phyloP scores from a whole-genome alignment of 2,797 vertebrate genomes.

The Ctenosaura bakeri region DNA sequence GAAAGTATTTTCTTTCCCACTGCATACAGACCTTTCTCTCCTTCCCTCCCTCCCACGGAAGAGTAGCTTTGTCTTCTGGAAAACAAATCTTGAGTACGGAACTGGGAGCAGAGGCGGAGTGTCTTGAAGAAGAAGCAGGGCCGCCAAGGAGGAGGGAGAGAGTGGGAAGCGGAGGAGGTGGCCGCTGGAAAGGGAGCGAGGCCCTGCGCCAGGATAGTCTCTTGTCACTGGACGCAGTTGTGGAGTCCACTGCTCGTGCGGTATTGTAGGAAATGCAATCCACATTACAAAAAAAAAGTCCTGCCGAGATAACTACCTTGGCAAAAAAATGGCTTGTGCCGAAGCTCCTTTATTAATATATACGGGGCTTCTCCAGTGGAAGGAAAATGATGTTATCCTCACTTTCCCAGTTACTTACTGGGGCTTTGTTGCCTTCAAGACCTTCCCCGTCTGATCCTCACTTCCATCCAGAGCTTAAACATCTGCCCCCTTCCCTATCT shows the following conservation, averaged over 20 bases:
- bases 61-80: background rate
- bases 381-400: background rate
- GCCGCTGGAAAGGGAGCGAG: background rate
- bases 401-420: too few species aligned
- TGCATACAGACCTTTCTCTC: background rate
- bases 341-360: background rate
- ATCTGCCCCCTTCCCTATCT: too few species aligned
- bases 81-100: background rate
- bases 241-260: background rate
- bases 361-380: background rate
- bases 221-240: background rate
- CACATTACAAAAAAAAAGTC: background rate
- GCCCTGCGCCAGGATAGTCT: background rate
- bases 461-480: background rate
- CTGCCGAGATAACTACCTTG: background rate
- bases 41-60: background rate
- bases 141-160: background rate
- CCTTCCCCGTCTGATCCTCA: too few species aligned
- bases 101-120: background rate
- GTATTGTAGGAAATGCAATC: constrained; percentile 14
- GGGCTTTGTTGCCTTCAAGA: too few species aligned
- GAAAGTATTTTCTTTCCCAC: background rate
- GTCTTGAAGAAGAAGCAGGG: background rate
- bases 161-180: background rate
- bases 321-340: background rate